Evolutionary conservation across 1,140 invertebrate genomes (phyloP).

Genomic region (Halyomorpha halys): DNA sequence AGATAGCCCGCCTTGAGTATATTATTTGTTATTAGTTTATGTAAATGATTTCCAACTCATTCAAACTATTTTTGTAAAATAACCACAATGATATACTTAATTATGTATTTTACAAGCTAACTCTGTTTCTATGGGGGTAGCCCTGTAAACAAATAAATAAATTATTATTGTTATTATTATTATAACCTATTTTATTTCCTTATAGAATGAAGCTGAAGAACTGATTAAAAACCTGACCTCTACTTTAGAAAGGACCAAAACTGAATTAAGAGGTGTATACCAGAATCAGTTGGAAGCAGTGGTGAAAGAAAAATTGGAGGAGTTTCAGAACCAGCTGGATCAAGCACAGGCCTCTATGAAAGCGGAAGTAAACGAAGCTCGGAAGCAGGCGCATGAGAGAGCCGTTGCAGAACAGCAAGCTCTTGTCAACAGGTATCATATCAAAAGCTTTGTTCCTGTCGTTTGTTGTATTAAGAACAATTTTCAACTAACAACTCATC

Average conservation of each 20-base stretch:
- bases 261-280: slow-evolving; percentile 58
- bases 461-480: no score
- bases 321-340: slow-evolving; percentile 66
- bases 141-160: no score
- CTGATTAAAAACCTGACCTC: slow-evolving; percentile 44
- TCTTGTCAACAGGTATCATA: slow-evolving; percentile 56
- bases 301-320: slow-evolving; percentile 59
- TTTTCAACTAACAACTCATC: no score
- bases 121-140: no score
- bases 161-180: no score
- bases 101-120: no score
- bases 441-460: not conserved
- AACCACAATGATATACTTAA: no score
- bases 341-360: slow-evolving; percentile 51
- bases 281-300: slow-evolving; percentile 68
- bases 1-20: no score
- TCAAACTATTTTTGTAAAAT: no score
- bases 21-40: no score
- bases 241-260: slow-evolving; percentile 51
- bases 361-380: slow-evolving; percentile 50
- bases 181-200: slow-evolving; percentile 9
- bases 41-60: no score
- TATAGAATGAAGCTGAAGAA: slow-evolving; percentile 43
- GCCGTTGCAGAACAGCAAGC: slow-evolving; percentile 57
- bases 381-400: slow-evolving; percentile 52